Conservation (phyloP, 2,888 invertebrate species). For the Andrena trimmerana region DNA sequence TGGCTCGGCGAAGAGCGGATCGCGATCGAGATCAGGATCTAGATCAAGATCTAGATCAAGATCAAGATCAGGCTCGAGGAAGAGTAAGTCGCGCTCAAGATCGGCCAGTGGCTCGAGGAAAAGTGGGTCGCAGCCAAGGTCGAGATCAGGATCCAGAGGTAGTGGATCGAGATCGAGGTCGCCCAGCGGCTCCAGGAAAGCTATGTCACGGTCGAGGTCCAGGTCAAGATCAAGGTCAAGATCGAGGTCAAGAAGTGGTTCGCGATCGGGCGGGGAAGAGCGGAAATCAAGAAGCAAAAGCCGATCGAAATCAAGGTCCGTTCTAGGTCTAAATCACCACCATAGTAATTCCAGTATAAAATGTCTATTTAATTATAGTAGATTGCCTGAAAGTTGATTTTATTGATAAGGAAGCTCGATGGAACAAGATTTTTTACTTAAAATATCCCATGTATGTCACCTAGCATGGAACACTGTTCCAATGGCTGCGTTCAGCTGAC, state of each 20-base stretch:
- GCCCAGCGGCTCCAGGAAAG: slow-evolving; percentile 67
- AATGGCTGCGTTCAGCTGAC: too few relatives aligned
- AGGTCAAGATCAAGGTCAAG: slow-evolving; percentile 75
- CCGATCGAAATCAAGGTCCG: slow-evolving; percentile 80
- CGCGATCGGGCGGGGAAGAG: slow-evolving; percentile 73
- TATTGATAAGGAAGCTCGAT: background rate
- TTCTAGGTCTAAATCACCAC: slow-evolving; percentile 81
- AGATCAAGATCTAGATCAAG: slow-evolving; percentile 80
- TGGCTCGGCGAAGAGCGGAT: slow-evolving; percentile 80
- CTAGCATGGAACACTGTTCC: too few relatives aligned
- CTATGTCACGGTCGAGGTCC: slow-evolving; percentile 74
- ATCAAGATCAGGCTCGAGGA: slow-evolving; percentile 82
- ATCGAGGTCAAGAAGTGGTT: slow-evolving; percentile 75
- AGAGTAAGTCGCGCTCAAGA: slow-evolving; percentile 81
- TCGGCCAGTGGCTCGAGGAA: slow-evolving; percentile 78
- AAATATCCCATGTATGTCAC: background rate
- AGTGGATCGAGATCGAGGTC: slow-evolving; percentile 85
- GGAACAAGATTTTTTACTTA: background rate
- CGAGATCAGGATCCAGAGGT: slow-evolving; percentile 76
- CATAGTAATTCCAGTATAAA: slow-evolving; percentile 36
- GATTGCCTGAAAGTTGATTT: background rate
- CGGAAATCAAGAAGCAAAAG: slow-evolving; percentile 69
- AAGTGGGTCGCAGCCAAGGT: slow-evolving; percentile 85
- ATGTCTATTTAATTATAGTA: background rate
- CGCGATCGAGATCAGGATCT: slow-evolving; percentile 81